Evolutionary conservation across 1,140 invertebrate species (phyloP), one percentile per base, ranked within the genome.

Genomic region (Leguminivora glycinivorella): DNA sequence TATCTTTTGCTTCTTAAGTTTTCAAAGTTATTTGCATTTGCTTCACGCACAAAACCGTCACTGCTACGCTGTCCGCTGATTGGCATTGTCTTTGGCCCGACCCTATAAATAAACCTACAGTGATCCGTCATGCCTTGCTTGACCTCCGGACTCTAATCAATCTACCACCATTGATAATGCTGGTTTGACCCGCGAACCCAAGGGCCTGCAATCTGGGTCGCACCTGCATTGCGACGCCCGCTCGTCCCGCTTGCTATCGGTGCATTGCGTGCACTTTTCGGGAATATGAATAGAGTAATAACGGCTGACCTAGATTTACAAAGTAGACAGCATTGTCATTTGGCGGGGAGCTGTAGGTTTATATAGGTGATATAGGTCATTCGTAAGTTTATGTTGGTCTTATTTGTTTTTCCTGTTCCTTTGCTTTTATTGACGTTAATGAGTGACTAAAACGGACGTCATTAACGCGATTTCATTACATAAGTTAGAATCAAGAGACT

Each of bases 171-270:
- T 5, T 17, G 40, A 5, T 6, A 14, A 2, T 52, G 14, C 22
- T 52, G 47, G 47, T 9, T 52, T 22, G 7, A 52, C 47, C 47
- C 19, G 47, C 19, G 19, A 52, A 52, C 40, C n/a, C 69, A 58
- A 31, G 56, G 34, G 67, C 67, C 17, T 22, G 24, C 68, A 73
- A 83, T 82, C 72, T 81, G 78, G 83, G 83, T 83, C 81, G 77
- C 71, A 77, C 76, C 83, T 81, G 83, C 83, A 85, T 69, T 85
- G 82, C 83, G 79, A 72, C 68, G 68, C 29, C 66, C 69, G 26
- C 34, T 68, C 70, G 74, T 71, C 72, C 76, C 71, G 56, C 68
- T 71, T 73, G 68, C 67, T 58, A 72, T 52, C 70, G 72, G 67
- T 74, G 72, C 72, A 74, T 56, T 74, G 72, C 69, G 72, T 68